Base-by-base conservation (phyloP, 2,113 vertebrate genomes). In the Porphyrio hochstetteri region DNA sequence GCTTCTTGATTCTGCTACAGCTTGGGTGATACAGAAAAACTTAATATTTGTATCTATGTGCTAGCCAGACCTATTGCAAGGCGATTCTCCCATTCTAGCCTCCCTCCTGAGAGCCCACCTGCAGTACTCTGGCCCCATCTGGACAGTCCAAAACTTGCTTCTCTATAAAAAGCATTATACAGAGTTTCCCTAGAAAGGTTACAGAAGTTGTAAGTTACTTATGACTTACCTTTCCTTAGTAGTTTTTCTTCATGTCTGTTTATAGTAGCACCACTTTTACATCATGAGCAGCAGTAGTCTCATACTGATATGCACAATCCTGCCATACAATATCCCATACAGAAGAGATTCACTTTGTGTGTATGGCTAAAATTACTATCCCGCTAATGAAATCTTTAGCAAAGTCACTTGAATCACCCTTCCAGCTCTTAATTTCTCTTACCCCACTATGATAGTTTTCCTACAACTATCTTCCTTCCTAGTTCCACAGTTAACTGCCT, bases 1-100 rank as follows among this genome's bases (percentile, higher is more conserved):
- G 19, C 52, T 83, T 93, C 95, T 88, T 71, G 19, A 64, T 70
- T 94, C 74, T 93, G 76, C 77, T 96, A 7, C 55, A 67, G 28
- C 15, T 81, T 93, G 74, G 55, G 92, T 95, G 81, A 91, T 40
- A 60, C 33, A 6, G 25, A 35, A 13, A 60, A 55, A 86, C 61
- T 92, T 48, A 56, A 7, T 53, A 53, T 28, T 28, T 27, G 8
- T 53, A 53, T 16, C 50, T 18, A 16, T 53, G 52, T 53, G 50
- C 50, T 52, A 24, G 50, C 24, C 50, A 25, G 50, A 52, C 24
- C 50, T 25, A 52, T 27, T 14, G 52, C 52, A 53, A 53, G 52
- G 25, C 15, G 7, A 53, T 28, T 53, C 52, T 53, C 14, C 27
- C 25, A 25, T 27, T 27, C 24, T 25, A 25, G 24, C 25, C 50